A percentile compares a stretch with the other conserved stretches of the same genome.
These are phyloP conservation scores for Gnathonemus echidnorhynchus DNA, from an alignment of 2,113 vertebrate genomes.

Conservation along the genomic window DNA sequence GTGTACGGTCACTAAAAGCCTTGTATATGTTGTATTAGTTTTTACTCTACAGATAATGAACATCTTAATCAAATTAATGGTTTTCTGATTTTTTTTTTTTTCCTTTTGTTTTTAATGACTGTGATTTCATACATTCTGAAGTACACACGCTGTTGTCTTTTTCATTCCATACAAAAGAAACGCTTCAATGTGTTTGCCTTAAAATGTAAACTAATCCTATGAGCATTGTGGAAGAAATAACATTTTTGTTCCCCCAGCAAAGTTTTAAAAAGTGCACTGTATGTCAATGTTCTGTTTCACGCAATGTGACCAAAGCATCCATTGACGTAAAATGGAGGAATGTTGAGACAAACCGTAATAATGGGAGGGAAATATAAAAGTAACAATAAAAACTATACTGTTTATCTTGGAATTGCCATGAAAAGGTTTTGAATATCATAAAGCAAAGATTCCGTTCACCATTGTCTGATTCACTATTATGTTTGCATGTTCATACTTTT, in stretches of 20 bases:
- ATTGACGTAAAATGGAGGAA: slow-evolving; percentile 30
- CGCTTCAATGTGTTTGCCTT: slow-evolving; percentile 85
- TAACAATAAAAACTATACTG: slow-evolving; percentile 34
- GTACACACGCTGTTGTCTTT: slow-evolving; percentile 59
- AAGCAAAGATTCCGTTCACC: background rate
- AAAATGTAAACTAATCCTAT: slow-evolving; percentile 73
- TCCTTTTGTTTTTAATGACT: slow-evolving; percentile 31
- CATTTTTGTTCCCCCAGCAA: slow-evolving; percentile 46
- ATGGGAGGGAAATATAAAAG: too few relatives aligned
- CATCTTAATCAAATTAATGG: slow-evolving; percentile 60
- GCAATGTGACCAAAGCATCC: slow-evolving; percentile 55
- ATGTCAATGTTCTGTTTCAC: slow-evolving; percentile 48
- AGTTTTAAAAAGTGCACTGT: slow-evolving; percentile 52
- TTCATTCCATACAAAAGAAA: slow-evolving; percentile 64
- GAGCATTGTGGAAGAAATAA: slow-evolving; percentile 70
- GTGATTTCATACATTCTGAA: slow-evolving; percentile 63
- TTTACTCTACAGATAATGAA: slow-evolving; percentile 60
- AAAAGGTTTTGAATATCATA: slow-evolving; percentile 3
- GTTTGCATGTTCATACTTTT: background rate
- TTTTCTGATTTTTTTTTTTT: slow-evolving; percentile 37
- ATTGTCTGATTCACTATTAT: background rate
- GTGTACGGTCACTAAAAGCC: slow-evolving; percentile 57
- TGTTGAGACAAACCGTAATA: slow-evolving; percentile 25
- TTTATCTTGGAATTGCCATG: slow-evolving; percentile 32
- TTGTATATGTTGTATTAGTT: slow-evolving; percentile 63